A percentile compares a stretch with the other conserved stretches of the same genome.
Conservation (phyloP, 2,888 invertebrate genomes). For the Zygaena filipendulae region DNA sequence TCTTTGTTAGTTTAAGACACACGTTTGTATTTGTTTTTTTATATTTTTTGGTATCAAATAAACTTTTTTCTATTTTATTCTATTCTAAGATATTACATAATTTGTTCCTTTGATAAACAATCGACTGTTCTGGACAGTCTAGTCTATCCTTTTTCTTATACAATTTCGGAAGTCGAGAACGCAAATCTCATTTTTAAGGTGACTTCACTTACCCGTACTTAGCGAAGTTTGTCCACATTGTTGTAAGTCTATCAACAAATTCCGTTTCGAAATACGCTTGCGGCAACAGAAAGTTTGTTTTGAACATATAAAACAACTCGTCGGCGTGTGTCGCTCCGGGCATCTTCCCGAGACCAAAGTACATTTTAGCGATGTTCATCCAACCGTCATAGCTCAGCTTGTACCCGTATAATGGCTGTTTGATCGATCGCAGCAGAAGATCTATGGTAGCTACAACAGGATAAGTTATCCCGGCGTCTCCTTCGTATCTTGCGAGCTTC, state of each 20-base stretch:
- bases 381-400: conserved; percentile 43
- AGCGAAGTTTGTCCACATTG: conserved; percentile 54
- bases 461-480: conserved; percentile 41
- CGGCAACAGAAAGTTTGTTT: conserved; percentile 24
- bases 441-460: conserved; percentile 37
- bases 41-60: too few species aligned
- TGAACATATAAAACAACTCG: conserved; percentile 56
- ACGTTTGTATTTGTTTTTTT: too few species aligned
- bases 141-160: too few species aligned
- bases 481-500: conserved; percentile 42
- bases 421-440: conserved; percentile 26
- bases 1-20: too few species aligned
- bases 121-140: too few species aligned
- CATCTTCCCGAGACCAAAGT: conserved; percentile 27
- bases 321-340: conserved; percentile 55
- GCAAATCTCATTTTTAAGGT: too few species aligned
- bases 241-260: conserved; percentile 35
- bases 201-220: conserved; percentile 46
- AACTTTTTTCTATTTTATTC: too few species aligned
- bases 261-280: conserved; percentile 27
- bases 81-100: too few species aligned
- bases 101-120: too few species aligned
- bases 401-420: conserved; percentile 35
- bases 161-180: too few species aligned
- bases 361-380: conserved; percentile 41